phyloP scores from a whole-genome alignment of 2,797 vertebrate genomes.

The Sebastes variabilis region DNA sequence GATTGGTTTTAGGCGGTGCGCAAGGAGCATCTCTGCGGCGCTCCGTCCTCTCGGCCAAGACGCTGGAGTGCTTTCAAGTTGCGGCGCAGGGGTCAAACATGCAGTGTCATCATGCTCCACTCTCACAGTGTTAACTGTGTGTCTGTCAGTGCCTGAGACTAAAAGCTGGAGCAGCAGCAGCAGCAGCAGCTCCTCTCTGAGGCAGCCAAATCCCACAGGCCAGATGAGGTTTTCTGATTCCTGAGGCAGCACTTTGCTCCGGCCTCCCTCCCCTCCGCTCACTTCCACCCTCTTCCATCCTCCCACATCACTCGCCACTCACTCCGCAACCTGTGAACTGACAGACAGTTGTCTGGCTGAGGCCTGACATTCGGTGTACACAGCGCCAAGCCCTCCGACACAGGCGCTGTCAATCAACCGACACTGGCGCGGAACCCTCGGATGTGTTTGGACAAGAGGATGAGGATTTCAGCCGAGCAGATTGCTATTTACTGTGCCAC shows the following conservation, averaged over 20 bases:
- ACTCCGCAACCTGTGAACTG: constrained; percentile 60
- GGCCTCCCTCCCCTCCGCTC: neutral
- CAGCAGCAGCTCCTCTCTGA: constrained; percentile 29
- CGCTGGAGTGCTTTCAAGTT: constrained; percentile 49
- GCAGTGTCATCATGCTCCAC: constrained; percentile 42
- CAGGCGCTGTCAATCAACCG: constrained; percentile 75
- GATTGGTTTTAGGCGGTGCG: constrained; percentile 43
- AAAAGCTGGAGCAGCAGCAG: constrained; percentile 30
- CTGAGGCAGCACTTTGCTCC: constrained; percentile 60
- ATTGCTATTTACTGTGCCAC: constrained; percentile 67
- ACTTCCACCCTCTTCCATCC: constrained; percentile 35
- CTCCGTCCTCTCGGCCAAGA: constrained; percentile 37
- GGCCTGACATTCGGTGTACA: constrained; percentile 75
- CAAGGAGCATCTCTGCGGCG: constrained; percentile 11
- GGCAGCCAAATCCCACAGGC: constrained; percentile 51
- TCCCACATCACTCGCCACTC: constrained; percentile 59
- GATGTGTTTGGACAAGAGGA: constrained; percentile 77
- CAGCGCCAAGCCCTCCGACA: constrained; percentile 65
- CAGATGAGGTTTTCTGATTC: constrained; percentile 63
- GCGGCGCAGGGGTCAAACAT: constrained; percentile 41
- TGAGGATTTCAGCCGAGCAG: constrained; percentile 59
- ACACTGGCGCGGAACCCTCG: constrained; percentile 61
- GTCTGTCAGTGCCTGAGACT: constrained; percentile 33
- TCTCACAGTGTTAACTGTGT: constrained; percentile 21
- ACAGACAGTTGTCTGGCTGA: constrained; percentile 75